Conservation (phyloP, 2,113 vertebrate species). For the Larimichthys crocea region DNA sequence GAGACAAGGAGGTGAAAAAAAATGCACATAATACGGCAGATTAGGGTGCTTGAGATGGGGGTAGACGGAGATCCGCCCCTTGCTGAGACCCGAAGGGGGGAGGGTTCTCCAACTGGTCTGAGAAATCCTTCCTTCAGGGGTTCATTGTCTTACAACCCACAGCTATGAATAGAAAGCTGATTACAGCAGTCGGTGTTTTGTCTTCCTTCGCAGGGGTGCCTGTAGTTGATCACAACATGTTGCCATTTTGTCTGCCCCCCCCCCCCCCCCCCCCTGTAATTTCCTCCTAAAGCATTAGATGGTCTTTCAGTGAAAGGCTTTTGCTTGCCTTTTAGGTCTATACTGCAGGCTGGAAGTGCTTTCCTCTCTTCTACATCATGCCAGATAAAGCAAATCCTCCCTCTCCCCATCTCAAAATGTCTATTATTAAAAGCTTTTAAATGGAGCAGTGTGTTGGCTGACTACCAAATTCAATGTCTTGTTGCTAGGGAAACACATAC, state of each 20-base stretch:
- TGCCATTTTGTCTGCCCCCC: conserved; percentile 29
- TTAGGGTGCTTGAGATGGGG: conserved; percentile 33
- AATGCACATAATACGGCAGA: conserved; percentile 32
- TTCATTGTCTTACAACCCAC: conserved; percentile 50
- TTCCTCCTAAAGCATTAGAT: conserved; percentile 8
- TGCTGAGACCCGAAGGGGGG: conserved; percentile 50
- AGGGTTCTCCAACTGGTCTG: conserved; percentile 44
- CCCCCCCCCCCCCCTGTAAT: background rate
- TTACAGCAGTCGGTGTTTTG: conserved; percentile 50
- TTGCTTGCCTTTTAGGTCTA: conserved; percentile 24
- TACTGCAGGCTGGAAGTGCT: conserved; percentile 34
- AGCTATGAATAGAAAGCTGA: conserved; percentile 59
- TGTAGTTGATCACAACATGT: conserved; percentile 34
- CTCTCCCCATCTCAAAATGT: conserved; percentile 61
- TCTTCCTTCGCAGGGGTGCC: background rate
- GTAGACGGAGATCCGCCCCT: conserved; percentile 1
- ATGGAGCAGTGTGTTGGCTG: conserved; percentile 72
- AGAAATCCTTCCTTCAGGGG: conserved; percentile 50
- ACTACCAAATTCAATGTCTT: conserved; percentile 62
- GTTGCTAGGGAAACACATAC: conserved; percentile 81
- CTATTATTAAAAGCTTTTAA: conserved; percentile 88
- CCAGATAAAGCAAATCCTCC: conserved; percentile 57
- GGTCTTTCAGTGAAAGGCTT: conserved; percentile 33
- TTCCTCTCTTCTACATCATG: conserved; percentile 30
- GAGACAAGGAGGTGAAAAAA: background rate